Percentiles rank a stretch among this genome's conserved stretches.
Conservation (phyloP, 2,888 invertebrate species). For the Cataglyphis albicans region DNA sequence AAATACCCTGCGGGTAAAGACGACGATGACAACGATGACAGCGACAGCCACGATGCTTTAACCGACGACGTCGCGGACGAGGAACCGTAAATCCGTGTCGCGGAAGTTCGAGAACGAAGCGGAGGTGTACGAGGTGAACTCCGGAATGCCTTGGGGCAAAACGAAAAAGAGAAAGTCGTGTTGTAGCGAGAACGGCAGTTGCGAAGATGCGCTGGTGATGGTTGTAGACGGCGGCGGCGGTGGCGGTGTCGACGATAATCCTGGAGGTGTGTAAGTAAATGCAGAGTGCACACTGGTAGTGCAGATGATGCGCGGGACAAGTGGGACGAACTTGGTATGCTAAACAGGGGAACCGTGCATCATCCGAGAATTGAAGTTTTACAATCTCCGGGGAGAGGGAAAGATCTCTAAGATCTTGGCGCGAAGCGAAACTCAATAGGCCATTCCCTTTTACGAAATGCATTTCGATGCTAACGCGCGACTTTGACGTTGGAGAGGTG, state of each 20-base stretch:
- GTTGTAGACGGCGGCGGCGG: background rate
- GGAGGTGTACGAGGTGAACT: conserved; percentile 53
- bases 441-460: conserved; percentile 64
- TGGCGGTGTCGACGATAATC: conserved; percentile 12
- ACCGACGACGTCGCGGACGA: conserved; percentile 57
- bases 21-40: conserved; percentile 27
- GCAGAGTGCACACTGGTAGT: background rate
- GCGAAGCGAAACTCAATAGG: conserved; percentile 59
- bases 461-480: conserved; percentile 57
- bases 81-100: conserved; percentile 67
- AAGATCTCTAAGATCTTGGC: conserved; percentile 63
- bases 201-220: conserved; percentile 13
- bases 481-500: conserved; percentile 44
- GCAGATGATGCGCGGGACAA: background rate
- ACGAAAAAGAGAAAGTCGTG: conserved; percentile 39
- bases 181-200: conserved; percentile 26
- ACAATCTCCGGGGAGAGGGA: conserved; percentile 57
- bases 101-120: conserved; percentile 57
- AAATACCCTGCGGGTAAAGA: conserved; percentile 42
- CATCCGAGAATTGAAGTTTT: conserved; percentile 72
- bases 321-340: conserved; percentile 51
- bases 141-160: conserved; percentile 35
- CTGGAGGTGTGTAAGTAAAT: conserved; percentile 18
- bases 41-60: conserved; percentile 42
- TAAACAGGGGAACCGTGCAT: conserved; percentile 70